phyloP scores from a whole-genome alignment of 2,113 vertebrate species.

The Butorides virescens region DNA sequence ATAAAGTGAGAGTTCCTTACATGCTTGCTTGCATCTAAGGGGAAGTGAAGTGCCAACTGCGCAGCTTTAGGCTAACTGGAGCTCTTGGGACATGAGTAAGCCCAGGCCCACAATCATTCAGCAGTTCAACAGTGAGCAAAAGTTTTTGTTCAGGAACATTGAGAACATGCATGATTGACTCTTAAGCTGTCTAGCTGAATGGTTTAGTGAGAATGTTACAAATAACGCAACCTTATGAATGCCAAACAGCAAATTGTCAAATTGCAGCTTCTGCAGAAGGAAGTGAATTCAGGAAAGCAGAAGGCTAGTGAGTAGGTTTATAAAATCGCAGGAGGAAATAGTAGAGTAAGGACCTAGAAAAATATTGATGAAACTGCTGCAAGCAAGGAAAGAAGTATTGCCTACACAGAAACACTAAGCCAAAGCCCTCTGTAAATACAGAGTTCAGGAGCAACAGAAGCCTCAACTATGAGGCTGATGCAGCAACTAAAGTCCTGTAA shows the following conservation, averaged over 20 bases:
- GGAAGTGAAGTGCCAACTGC: neutral
- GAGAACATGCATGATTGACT: neutral
- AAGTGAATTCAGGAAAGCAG: neutral
- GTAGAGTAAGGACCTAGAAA: neutral
- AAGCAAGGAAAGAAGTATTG: neutral
- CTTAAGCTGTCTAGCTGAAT: neutral
- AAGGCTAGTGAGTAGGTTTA: neutral
- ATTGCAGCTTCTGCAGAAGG: neutral
- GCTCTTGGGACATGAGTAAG: neutral
- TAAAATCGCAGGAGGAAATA: neutral
- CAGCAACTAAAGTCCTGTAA: neutral
- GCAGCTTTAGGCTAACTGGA: neutral
- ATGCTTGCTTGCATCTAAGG: neutral
- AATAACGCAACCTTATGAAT: neutral
- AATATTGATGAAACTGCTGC: neutral
- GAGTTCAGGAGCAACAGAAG: slow-evolving; percentile 2
- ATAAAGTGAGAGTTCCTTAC: neutral
- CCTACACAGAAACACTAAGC: neutral
- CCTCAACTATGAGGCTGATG: neutral
- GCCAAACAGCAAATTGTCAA: neutral
- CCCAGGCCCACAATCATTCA: neutral
- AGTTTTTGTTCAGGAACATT: neutral
- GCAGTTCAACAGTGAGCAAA: neutral
- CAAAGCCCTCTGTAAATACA: neutral
- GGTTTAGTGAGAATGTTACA: neutral